phyloP scores from a whole-genome alignment of 2,113 vertebrate genomes.

The Seriola dumerili region DNA sequence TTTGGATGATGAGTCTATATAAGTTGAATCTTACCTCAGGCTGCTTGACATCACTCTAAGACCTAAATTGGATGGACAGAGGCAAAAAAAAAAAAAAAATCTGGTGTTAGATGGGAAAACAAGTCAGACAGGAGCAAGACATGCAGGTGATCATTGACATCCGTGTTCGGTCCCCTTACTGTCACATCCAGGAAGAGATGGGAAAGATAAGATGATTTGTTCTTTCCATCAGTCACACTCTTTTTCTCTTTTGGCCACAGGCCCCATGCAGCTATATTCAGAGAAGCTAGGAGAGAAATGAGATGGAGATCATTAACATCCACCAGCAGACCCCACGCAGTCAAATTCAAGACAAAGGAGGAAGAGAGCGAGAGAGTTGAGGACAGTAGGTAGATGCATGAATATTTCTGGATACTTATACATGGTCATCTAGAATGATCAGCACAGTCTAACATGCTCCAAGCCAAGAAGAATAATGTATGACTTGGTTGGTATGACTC shows the following conservation, averaged over 20 bases:
- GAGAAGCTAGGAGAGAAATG: not conserved
- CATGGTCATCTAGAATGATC: conserved; percentile 33
- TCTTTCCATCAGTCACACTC: conserved; percentile 3
- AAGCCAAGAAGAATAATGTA: conserved; percentile 60
- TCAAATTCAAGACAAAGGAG: not conserved
- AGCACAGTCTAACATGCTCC: conserved; percentile 6
- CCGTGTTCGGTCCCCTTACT: conserved; percentile 8
- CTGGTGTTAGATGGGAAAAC: not conserved
- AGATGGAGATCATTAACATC: conserved; percentile 20
- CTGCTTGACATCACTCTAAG: not conserved
- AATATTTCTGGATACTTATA: conserved; percentile 24
- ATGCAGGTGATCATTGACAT: conserved; percentile 26
- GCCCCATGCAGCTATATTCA: conserved; percentile 9
- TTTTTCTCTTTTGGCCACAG: not conserved
- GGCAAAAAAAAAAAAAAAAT: not conserved
- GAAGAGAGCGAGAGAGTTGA: not conserved
- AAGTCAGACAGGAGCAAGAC: conserved; percentile 18
- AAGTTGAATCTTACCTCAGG: not conserved
- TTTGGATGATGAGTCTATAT: not conserved
- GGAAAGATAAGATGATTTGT: conserved; percentile 8
- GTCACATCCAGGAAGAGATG: conserved; percentile 8
- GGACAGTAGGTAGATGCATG: conserved; percentile 5
- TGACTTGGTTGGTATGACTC: conserved; percentile 47
- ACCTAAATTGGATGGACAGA: conserved; percentile 10
- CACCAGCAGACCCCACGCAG: not conserved